Evolutionary conservation across 2,113 vertebrate species (phyloP), one percentile per base, ranked within the genome.

Genomic region (Neoarius graeffei): DNA sequence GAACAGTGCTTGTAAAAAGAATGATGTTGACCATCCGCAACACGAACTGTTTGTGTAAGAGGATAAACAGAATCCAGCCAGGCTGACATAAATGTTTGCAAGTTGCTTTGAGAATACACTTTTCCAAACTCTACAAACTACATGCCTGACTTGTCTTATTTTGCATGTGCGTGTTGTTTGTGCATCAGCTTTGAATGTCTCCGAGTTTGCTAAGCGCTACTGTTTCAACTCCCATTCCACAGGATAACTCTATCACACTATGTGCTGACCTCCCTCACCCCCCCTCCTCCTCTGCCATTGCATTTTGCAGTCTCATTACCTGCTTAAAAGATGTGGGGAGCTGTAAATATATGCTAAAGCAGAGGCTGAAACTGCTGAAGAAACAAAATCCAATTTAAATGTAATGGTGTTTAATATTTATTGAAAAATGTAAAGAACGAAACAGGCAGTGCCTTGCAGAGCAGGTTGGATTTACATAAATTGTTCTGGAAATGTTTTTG

Each of bases 401-500:
- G 93, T 94, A 94, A 94, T 95, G 92, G 95, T 95, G 94, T 96
- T 96, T 95, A 95, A 95, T 96, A 96, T 96, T 95, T 95, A 95
- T 96, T 95, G 95, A 93, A 94, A 93, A 95, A 95, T 94, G 94
- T 94, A 95, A 94, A 93, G 94, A 92, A 93, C 95, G 94, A 94
- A 94, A 95, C 94, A 94, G 92, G 93, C 93, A 93, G 91, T 94
- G 93, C 93, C 94, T 93, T 92, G 90, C 90, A 84, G 92, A 93
- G 94, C 92, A 30, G 89, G 67, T 85, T 17, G 95, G 94, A 96
- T 96, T 96, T 94, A 92, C 95, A 95, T 96, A 95, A 95, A 94
- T 94, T 94, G 94, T 93, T 94, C 92, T 90, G 83, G 81, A 91
- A 91, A 92, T 91, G 93, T 95, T 94, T 95, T 94, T 89, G 92